These are phyloP conservation scores for Gymnoscopelus microlampas DNA, from an alignment of 2,797 vertebrate genomes.

Conservation along the genomic window DNA sequence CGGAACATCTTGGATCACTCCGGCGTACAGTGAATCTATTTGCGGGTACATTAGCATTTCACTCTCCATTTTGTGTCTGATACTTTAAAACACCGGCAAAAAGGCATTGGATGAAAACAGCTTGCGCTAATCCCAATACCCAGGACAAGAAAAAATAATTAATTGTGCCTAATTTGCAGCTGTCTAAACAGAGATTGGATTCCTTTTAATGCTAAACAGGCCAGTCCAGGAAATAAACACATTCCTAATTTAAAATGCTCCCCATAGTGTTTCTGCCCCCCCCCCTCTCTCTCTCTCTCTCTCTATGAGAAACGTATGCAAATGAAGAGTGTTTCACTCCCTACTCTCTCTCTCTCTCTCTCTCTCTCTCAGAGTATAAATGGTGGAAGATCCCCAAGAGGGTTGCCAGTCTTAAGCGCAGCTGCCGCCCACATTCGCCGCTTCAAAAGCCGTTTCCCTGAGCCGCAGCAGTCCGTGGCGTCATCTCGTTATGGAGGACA, in stretches of 20 bases:
- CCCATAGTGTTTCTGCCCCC: slow-evolving; percentile 59
- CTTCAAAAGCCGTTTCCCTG: slow-evolving; percentile 56
- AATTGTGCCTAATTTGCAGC: slow-evolving; percentile 78
- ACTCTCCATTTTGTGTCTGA: slow-evolving; percentile 30
- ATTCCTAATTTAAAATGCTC: slow-evolving; percentile 75
- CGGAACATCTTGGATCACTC: slow-evolving; percentile 58
- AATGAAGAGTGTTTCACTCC: not conserved
- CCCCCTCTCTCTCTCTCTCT: slow-evolving; percentile 29
- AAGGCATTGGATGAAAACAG: slow-evolving; percentile 60
- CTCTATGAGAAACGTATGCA: too few relatives aligned
- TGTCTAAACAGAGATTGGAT: slow-evolving; percentile 80
- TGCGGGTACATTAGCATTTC: slow-evolving; percentile 38
- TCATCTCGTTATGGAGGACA: slow-evolving; percentile 34
- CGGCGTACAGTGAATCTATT: slow-evolving; percentile 50
- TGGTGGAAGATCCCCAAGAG: slow-evolving; percentile 55
- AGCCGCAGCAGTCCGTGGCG: slow-evolving; percentile 25
- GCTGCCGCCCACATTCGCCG: slow-evolving; percentile 26
- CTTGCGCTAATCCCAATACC: slow-evolving; percentile 72
- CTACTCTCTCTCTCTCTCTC: slow-evolving; percentile 1
- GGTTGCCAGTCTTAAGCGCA: slow-evolving; percentile 57
- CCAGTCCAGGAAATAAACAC: slow-evolving; percentile 74
- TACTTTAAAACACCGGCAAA: slow-evolving; percentile 51
- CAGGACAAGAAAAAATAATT: slow-evolving; percentile 73
- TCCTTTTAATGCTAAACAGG: slow-evolving; percentile 77
- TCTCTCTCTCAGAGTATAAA: slow-evolving; percentile 39